Evolutionary conservation across 2,113 vertebrate genomes (phyloP), one percentile per base, ranked within the genome.

Genomic region (Syrrhaptes paradoxus): DNA sequence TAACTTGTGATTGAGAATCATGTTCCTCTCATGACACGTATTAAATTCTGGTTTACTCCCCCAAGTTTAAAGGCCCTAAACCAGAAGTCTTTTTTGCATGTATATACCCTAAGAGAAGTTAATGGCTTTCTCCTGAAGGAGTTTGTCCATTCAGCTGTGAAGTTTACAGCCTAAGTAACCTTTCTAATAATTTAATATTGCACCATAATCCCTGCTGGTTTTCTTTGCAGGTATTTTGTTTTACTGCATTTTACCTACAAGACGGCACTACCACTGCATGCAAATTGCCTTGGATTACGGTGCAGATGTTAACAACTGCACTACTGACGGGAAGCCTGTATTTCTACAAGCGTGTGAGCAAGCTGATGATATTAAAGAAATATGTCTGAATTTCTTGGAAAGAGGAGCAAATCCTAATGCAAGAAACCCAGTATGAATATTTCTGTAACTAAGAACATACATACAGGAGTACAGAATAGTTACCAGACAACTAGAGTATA

Each of bases 221-320:
- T 90, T 77, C 74, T 96, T 92, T 87, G 66, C 97, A 99, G 99
- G 99, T 11, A 48, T 99, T 94, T 96, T 99, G 49, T 99, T 99
- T 98, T 99, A 99, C 97, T 99, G 99, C 91, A 97, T 99, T 67
- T 97, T 96, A 54, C 99, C 99, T 55, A 99, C 99, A 36, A 98
- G 95, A 61, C 96, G 98, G 18, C 99, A 99, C 92, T 90, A 93
- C 89, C 98, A 87, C 91, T 99, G 99, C 93, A 89, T 98, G 38
- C 84, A 98, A 67, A 95, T 98, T 91, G 98, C 98, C 22, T 96
- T 99, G 34, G 96, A 98, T 31, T 81, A 97, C 20, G 98, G 97
- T 65, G 99, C 99, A 4, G 99, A 99, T 51, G 97, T 98, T 86
- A 99, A 99, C 98, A 99, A 98, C 26, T 97, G 95, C 57, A 97